phyloP scores from a whole-genome alignment of 2,888 invertebrate species.

The Archaeoteleia sp. region DNA sequence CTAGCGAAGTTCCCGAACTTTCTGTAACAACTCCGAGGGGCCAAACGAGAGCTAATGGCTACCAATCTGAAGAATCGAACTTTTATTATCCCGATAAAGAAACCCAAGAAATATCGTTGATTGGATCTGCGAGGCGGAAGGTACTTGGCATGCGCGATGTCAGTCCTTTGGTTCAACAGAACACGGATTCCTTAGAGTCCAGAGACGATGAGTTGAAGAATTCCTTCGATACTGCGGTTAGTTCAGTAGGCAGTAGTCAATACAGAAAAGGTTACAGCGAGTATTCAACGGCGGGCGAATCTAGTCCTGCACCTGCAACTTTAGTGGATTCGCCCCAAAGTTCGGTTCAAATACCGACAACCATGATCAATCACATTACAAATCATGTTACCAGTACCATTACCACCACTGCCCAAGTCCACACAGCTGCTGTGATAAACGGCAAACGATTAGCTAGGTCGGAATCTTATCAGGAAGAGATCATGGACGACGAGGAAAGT shows the following conservation, averaged over 20 bases:
- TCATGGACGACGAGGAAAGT: conserved; percentile 56
- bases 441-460: conserved; percentile 71
- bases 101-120: conserved; percentile 63
- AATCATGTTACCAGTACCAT: conserved; percentile 69
- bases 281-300: conserved; percentile 65
- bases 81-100: conserved; percentile 64
- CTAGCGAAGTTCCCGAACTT: conserved; percentile 67
- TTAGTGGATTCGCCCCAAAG: conserved; percentile 62
- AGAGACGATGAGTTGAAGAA: conserved; percentile 77
- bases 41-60: conserved; percentile 68
- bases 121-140: conserved; percentile 63
- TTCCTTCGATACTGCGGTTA: conserved; percentile 74
- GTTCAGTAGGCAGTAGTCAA: conserved; percentile 71
- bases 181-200: conserved; percentile 77
- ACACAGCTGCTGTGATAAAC: conserved; percentile 72
- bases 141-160: conserved; percentile 67
- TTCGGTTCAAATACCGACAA: conserved; percentile 64
- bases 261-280: conserved; percentile 64
- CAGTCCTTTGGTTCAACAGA: conserved; percentile 74
- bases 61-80: conserved; percentile 65
- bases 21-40: conserved; percentile 69
- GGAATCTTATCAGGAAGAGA: conserved; percentile 69
- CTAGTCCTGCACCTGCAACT: conserved; percentile 59
- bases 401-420: conserved; percentile 75
- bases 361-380: conserved; percentile 71